A percentile compares a stretch with the other conserved stretches of the same genome.
phyloP scores from a whole-genome alignment of 2,888 invertebrate genomes.

The Drosophila heteroneura region DNA sequence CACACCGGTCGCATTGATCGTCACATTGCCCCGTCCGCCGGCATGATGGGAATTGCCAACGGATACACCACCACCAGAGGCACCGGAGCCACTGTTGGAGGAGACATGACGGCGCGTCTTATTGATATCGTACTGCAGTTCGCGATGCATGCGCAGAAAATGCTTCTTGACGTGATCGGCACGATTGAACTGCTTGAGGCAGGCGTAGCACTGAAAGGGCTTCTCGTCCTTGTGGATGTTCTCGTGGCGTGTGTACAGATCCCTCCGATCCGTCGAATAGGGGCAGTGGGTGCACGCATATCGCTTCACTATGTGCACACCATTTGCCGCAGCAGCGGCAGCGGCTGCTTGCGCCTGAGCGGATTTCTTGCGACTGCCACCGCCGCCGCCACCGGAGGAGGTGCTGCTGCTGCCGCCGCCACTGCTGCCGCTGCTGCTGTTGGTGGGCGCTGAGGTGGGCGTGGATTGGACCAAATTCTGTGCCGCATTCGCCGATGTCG shows the following conservation, averaged over 20 bases:
- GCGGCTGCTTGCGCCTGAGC: slow-evolving; percentile 66
- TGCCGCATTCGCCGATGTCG: slow-evolving; percentile 77
- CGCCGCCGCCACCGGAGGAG: slow-evolving; percentile 36
- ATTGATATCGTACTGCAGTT: slow-evolving; percentile 94
- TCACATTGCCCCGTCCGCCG: slow-evolving; percentile 86
- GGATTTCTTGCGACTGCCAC: slow-evolving; percentile 76
- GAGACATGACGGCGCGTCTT: slow-evolving; percentile 88
- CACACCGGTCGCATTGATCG: slow-evolving; percentile 82
- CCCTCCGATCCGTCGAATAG: slow-evolving; percentile 95
- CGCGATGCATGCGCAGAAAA: slow-evolving; percentile 96
- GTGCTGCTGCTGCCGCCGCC: slow-evolving; percentile 66
- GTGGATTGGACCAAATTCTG: slow-evolving; percentile 77
- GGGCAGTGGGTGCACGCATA: slow-evolving; percentile 95
- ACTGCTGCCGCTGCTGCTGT: slow-evolving; percentile 60
- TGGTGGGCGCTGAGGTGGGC: slow-evolving; percentile 74
- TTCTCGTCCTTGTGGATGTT: slow-evolving; percentile 97
- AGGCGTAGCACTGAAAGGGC: slow-evolving; percentile 96
- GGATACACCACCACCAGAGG: slow-evolving; percentile 32
- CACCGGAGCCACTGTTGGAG: slow-evolving; percentile 74
- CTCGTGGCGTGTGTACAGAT: slow-evolving; percentile 95
- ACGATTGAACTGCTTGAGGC: slow-evolving; percentile 96
- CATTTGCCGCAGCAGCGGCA: slow-evolving; percentile 74
- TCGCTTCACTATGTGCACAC: slow-evolving; percentile 87
- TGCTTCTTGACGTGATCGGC: slow-evolving; percentile 98
- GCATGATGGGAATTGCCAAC: slow-evolving; percentile 86